Evolutionary conservation across 1,140 invertebrate species (phyloP).

Genomic region (Vanessa tameamea): DNA sequence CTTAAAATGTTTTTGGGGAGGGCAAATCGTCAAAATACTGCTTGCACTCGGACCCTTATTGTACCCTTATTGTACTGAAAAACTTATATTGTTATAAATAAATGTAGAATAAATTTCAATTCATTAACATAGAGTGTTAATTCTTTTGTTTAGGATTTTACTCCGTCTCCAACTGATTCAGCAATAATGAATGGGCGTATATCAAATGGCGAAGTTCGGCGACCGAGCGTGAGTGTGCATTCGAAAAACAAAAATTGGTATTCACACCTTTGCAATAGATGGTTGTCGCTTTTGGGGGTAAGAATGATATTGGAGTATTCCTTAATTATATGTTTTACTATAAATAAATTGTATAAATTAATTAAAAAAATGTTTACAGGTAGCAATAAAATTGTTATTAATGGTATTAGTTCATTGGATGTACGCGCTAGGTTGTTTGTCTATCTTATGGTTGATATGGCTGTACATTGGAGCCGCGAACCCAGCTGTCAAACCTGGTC

Average conservation of each 20-base stretch:
- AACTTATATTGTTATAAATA: too few species aligned
- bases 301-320: slow-evolving; percentile 62
- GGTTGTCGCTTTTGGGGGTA: slow-evolving; percentile 95
- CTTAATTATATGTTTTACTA: background rate
- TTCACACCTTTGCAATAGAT: slow-evolving; percentile 94
- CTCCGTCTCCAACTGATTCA: slow-evolving; percentile 73
- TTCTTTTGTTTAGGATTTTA: slow-evolving; percentile 59
- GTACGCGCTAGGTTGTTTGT: slow-evolving; percentile 91
- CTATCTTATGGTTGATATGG: slow-evolving; percentile 92
- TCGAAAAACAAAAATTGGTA: slow-evolving; percentile 96
- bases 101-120: too few species aligned
- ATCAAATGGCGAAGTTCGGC: slow-evolving; percentile 69
- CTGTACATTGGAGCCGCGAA: slow-evolving; percentile 96
- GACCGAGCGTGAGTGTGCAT: slow-evolving; percentile 86
- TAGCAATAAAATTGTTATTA: slow-evolving; percentile 91
- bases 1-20: too few species aligned
- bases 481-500: slow-evolving; percentile 95
- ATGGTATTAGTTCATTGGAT: slow-evolving; percentile 97
- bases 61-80: too few species aligned
- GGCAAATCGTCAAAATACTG: too few species aligned
- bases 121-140: too few species aligned
- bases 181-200: slow-evolving; percentile 68
- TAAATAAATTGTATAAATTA: background rate
- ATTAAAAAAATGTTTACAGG: slow-evolving; percentile 81
- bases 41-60: too few species aligned